Evolutionary conservation across 2,888 invertebrate species (phyloP).

Genomic region (Tubulanus polymorphus): DNA sequence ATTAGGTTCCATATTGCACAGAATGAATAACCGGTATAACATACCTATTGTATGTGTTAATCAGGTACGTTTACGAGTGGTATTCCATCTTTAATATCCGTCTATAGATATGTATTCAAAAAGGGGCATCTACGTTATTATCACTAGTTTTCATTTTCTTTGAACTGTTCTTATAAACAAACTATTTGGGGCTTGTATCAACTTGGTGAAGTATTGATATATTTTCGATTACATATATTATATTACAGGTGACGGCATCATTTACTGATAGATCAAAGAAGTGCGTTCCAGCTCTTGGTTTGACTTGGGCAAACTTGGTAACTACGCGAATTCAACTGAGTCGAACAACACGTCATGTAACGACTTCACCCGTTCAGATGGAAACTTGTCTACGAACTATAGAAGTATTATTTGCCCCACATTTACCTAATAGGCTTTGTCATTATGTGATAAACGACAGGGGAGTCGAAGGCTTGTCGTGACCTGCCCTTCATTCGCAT

Average conservation of each 20-base stretch:
- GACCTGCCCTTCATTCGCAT: too few species aligned
- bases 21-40: conserved; percentile 58
- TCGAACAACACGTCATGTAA: conserved; percentile 23
- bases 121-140: too few species aligned
- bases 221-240: neutral
- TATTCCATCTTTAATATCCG: too few species aligned
- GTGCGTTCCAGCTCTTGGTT: conserved; percentile 61
- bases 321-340: conserved; percentile 60
- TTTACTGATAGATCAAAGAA: conserved; percentile 16
- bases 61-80: conserved; percentile 59
- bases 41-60: conserved; percentile 67
- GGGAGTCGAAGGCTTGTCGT: conserved; percentile 48
- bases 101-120: too few species aligned
- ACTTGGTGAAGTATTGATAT: neutral
- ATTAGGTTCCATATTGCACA: conserved; percentile 60
- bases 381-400: conserved; percentile 40
- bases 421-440: conserved; percentile 56
- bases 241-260: conserved; percentile 28
- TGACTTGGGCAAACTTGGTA: conserved; percentile 66
- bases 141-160: too few species aligned
- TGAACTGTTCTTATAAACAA: too few species aligned
- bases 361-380: neutral
- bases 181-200: neutral
- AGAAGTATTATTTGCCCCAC: conserved; percentile 61
- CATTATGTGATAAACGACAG: conserved; percentile 57